Base-by-base conservation (phyloP, 2,888 invertebrate species). In the Marasmarcha lunaedactyla region DNA sequence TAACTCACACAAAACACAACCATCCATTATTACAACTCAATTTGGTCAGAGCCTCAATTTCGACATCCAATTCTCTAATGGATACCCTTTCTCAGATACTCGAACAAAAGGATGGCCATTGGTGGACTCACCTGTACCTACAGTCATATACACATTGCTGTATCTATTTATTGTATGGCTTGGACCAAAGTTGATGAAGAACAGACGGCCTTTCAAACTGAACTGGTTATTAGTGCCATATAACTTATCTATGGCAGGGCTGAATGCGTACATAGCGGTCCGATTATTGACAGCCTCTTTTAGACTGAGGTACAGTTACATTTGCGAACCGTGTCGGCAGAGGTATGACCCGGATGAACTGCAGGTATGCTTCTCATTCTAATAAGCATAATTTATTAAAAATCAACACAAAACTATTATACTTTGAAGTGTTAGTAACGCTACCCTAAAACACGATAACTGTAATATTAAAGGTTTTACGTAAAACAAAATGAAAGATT, bases 31-130 rank as follows among this genome's bases (percentile, higher is more conserved):
- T n/a, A n/a, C n/a, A n/a, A n/a, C n/a, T n/a, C n/a, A n/a, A n/a
- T n/a, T n/a, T n/a, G n/a, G n/a, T n/a, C n/a, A n/a, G n/a, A n/a
- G n/a, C n/a, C n/a, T n/a, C n/a, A n/a, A n/a, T n/a, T n/a, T n/a
- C n/a, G n/a, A n/a, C n/a, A n/a, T n/a, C 20, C 7, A 20, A 20
- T 20, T 7, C 7, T 5, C 20, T 20, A 20, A 20, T 20, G 20
- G 20, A 20, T 5, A 20, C n/a, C 20, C 60, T 59, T 50, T 86
- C 85, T 9, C 77, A 92, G 95, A 95, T 67, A 83, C 87, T 49
- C 85, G 94, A 58, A 93, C 94, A 25, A 89, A 88, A 84, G 91
- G 92, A 72, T 95, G 94, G 94, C 88, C 89, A 0, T 71, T 95
- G 54, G 94, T 95, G 41, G 91, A 92, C 54, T 94, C 94, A 0